Percentiles rank a stretch among this genome's conserved stretches.
These are phyloP conservation scores for Lordiphosa andalusiaca DNA, from an alignment of 2,888 invertebrate species.

Conservation along the genomic window DNA sequence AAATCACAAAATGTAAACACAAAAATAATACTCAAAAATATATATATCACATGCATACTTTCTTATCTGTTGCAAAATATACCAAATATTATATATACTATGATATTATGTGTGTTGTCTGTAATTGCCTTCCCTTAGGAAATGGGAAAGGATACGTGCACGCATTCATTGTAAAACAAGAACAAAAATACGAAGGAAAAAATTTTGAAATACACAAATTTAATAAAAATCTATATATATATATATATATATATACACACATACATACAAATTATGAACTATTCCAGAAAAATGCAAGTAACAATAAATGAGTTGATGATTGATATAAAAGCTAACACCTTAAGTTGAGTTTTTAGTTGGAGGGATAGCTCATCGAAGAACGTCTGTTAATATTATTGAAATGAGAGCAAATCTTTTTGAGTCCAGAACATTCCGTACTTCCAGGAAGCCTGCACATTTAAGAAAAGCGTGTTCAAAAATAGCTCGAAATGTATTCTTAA, in stretches of 20 bases:
- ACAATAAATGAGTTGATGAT: slow-evolving; percentile 72
- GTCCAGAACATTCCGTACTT: no score
- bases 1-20: slow-evolving; percentile 34
- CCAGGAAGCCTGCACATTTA: no score
- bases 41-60: slow-evolving; percentile 24
- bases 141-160: background rate
- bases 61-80: slow-evolving; percentile 51
- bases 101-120: slow-evolving; percentile 61
- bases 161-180: slow-evolving; percentile 3
- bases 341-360: slow-evolving; percentile 30
- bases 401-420: no score
- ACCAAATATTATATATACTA: slow-evolving; percentile 39
- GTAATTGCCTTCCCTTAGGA: slow-evolving; percentile 43
- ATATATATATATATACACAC: slow-evolving; percentile 11
- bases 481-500: no score
- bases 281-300: slow-evolving; percentile 46
- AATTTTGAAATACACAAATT: slow-evolving; percentile 32
- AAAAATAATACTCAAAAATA: slow-evolving; percentile 38
- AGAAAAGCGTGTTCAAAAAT: no score
- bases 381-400: no score
- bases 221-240: slow-evolving; percentile 42
- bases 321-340: slow-evolving; percentile 53
- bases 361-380: no score
- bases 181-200: slow-evolving; percentile 18
- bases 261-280: slow-evolving; percentile 35